These are phyloP conservation scores for Noctua comes DNA, from an alignment of 2,888 invertebrate genomes.

Conservation along the genomic window DNA sequence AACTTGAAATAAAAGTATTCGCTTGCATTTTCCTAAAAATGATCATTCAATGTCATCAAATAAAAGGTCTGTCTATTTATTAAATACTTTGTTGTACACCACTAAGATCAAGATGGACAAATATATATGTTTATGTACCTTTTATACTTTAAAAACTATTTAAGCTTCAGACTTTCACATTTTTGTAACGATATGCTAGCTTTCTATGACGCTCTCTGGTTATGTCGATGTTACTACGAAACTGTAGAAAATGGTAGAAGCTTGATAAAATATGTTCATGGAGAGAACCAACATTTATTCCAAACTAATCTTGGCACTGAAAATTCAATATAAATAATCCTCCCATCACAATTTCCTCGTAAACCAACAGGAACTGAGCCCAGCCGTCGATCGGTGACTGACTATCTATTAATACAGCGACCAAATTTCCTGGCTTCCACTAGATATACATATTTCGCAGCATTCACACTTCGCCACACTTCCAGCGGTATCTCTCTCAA, in stretches of 20 bases:
- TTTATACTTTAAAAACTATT: not conserved
- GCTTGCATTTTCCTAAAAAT: not conserved
- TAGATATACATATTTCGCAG: constrained; percentile 60
- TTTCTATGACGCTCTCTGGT: too few species aligned
- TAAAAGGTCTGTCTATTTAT: not conserved
- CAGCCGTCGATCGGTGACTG: constrained; percentile 44
- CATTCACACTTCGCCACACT: constrained; percentile 77
- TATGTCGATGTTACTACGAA: not conserved
- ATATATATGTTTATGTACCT: not conserved
- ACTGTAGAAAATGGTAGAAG: not conserved
- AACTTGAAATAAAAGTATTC: not conserved
- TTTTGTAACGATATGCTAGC: not conserved
- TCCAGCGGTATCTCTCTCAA: constrained; percentile 83
- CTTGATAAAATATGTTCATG: not conserved
- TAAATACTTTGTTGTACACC: not conserved
- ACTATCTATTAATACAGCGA: constrained; percentile 55
- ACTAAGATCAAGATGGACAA: not conserved
- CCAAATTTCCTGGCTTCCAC: constrained; percentile 65
- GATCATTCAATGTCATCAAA: not conserved
- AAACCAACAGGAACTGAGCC: constrained; percentile 27
- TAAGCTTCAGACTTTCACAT: not conserved
- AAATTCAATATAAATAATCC: constrained; percentile 20
- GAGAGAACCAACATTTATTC: not conserved
- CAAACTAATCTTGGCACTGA: not conserved
- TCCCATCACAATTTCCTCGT: constrained; percentile 40